Percentiles rank a stretch among this genome's conserved stretches.
phyloP scores from a whole-genome alignment of 2,797 vertebrate species.

The Parotocinclus haroldoi region DNA sequence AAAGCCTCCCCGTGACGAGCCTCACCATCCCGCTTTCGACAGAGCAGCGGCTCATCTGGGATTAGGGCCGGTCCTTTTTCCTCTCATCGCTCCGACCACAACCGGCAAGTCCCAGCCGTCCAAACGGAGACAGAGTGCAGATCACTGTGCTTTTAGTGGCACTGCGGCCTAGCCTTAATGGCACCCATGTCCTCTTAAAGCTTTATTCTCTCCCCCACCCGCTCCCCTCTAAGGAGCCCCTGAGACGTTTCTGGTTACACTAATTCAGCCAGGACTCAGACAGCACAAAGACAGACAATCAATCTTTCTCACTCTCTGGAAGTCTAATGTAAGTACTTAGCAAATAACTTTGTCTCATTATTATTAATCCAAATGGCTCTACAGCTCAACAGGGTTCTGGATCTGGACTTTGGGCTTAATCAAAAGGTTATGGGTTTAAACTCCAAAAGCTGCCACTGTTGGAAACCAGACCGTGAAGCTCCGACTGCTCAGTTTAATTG shows the following conservation, averaged over 20 bases:
- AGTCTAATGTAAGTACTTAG: conserved; percentile 39
- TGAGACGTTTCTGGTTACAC: conserved; percentile 81
- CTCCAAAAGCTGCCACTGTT: too few relatives aligned
- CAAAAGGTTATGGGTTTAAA: too few relatives aligned
- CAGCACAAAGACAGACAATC: conserved; percentile 64
- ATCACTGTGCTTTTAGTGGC: conserved; percentile 75
- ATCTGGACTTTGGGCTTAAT: too few relatives aligned
- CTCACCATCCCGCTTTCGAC: neutral
- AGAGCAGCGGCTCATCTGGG: conserved; percentile 4
- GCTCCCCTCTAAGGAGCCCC: conserved; percentile 68
- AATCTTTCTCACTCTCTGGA: conserved; percentile 50
- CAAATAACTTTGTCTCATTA: neutral
- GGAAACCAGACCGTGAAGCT: too few relatives aligned
- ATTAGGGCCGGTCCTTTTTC: conserved; percentile 7
- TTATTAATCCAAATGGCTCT: neutral
- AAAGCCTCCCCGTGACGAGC: conserved; percentile 1
- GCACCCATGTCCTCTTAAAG: conserved; percentile 78
- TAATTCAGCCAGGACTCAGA: conserved; percentile 77
- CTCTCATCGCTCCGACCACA: conserved; percentile 24
- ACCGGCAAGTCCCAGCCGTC: conserved; percentile 49
- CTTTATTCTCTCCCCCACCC: conserved; percentile 62
- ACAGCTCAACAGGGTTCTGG: too few relatives aligned
- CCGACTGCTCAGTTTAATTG: too few relatives aligned
- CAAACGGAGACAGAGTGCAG: conserved; percentile 64
- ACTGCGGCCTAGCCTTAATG: conserved; percentile 72